These are phyloP conservation scores for Camponotus fellah DNA, from an alignment of 2,888 invertebrate genomes.

Conservation along the genomic window DNA sequence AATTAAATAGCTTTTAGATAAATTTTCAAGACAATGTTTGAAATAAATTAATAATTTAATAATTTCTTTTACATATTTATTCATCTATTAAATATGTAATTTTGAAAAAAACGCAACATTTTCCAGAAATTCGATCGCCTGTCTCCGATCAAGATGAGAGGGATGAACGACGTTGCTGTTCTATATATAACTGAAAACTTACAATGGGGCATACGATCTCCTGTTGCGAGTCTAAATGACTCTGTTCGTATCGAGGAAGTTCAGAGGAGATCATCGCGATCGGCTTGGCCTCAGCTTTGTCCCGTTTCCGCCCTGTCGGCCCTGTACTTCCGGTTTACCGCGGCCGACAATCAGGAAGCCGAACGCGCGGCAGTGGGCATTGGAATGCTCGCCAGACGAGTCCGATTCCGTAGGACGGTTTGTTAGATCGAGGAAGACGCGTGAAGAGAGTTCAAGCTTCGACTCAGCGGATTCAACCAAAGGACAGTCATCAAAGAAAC, in stretches of 20 bases:
- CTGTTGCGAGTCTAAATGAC: slow-evolving; percentile 43
- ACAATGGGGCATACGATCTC: slow-evolving; percentile 70
- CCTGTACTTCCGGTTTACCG: not conserved
- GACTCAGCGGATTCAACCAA: not conserved
- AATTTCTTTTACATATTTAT: too few relatives aligned
- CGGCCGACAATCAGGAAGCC: slow-evolving; percentile 32
- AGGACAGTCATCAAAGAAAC: not conserved
- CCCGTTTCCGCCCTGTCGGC: slow-evolving; percentile 8
- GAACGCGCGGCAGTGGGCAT: slow-evolving; percentile 20
- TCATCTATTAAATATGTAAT: too few relatives aligned
- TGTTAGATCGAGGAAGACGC: not conserved
- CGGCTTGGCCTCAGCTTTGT: slow-evolving; percentile 16
- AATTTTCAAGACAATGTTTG: too few relatives aligned
- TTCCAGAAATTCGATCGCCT: not conserved
- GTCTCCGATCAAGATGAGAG: slow-evolving; percentile 41
- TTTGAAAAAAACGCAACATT: too few relatives aligned
- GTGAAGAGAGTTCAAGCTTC: not conserved
- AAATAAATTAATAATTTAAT: too few relatives aligned
- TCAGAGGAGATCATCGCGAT: slow-evolving; percentile 36
- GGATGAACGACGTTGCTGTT: slow-evolving; percentile 61
- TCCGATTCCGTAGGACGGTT: slow-evolving; percentile 12
- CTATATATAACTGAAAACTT: slow-evolving; percentile 70
- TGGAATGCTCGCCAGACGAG: slow-evolving; percentile 13
- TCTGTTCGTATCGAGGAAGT: slow-evolving; percentile 39
- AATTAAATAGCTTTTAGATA: too few relatives aligned